Conservation (phyloP, 2,113 vertebrate species). For the Nibea albiflora region DNA sequence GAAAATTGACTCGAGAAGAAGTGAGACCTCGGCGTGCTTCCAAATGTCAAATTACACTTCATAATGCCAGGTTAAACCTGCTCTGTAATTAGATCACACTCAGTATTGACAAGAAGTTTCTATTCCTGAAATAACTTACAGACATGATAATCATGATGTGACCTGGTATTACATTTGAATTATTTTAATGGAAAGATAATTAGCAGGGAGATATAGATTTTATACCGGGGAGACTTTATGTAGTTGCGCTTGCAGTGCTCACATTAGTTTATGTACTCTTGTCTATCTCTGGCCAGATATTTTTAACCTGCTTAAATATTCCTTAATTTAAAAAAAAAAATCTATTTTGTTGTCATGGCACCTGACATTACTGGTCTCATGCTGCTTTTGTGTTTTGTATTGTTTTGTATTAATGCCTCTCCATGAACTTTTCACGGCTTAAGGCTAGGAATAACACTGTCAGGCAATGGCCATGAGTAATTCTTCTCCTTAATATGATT, state of each 20-base stretch:
- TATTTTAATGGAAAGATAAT: not conserved
- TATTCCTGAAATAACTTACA: not conserved
- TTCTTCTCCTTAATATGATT: conserved; percentile 18
- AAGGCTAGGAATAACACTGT: conserved; percentile 46
- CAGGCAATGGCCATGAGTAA: conserved; percentile 37
- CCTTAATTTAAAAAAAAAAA: too few species aligned
- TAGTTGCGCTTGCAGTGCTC: not conserved
- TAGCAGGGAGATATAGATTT: not conserved
- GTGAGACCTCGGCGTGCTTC: conserved; percentile 17
- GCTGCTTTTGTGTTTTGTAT: too few species aligned
- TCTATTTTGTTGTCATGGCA: not conserved
- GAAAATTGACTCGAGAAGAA: conserved; percentile 8
- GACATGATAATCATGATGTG: not conserved
- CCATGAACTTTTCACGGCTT: conserved; percentile 30
- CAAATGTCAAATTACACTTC: conserved; percentile 38
- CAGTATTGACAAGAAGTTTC: conserved; percentile 1
- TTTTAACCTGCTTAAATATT: too few species aligned
- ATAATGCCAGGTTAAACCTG: conserved; percentile 44
- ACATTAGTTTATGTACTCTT: not conserved
- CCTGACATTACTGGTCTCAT: not conserved
- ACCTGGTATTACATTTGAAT: not conserved
- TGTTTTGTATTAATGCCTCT: conserved; percentile 21
- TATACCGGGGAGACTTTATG: not conserved
- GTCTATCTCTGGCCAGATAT: not conserved
- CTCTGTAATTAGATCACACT: conserved; percentile 25